Base-by-base conservation (phyloP, 2,888 invertebrate species). In the Mythimna vitellina region DNA sequence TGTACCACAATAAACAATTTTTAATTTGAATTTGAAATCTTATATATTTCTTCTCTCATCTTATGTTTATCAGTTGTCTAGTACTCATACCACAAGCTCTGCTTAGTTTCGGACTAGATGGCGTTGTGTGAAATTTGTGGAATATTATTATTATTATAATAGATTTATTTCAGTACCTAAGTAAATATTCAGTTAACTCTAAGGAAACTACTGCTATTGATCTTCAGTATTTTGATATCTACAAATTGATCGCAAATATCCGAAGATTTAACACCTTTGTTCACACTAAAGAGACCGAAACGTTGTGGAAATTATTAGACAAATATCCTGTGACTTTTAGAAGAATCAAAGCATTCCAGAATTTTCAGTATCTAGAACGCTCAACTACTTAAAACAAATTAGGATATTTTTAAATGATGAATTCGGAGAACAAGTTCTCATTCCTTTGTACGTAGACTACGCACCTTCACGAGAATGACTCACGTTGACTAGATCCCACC, bases 331-430 rank as follows among this genome's bases (percentile, higher is more conserved):
- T 56, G 32, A 56, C 25, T 53, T 38, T 17, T 14, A 22, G 14
- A 5, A 32, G 42, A 61, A 49, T 56, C 38, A 51, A 49, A 29
- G 20, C n/a, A 32, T 38, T 63, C 46, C 35, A n/a, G 17, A 22
- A 35, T 53, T 53, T 57, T 46, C 20, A 46, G 64, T 63, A 74
- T 54, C 64, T 74, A 66, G 51, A 65, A 75, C 73, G 53, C 35
- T 14, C 42, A 14, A 38, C 38, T 12, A 38, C 12, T 61, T 78
- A 53, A 53, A 75, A 73, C 73, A 62, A 72, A 73, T 62, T 65
- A 56, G 61, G 46, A 79, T 73, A 75, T 79, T 79, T 74, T 80
- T 74, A 65, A 80, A 80, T 62, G 20, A 63, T 63, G 57, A 64
- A 29, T 76, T 76, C 80, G 35, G 29, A 75, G 76, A 65, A 76